phyloP scores from a whole-genome alignment of 2,888 invertebrate species.

The Drosophila picticornis region DNA sequence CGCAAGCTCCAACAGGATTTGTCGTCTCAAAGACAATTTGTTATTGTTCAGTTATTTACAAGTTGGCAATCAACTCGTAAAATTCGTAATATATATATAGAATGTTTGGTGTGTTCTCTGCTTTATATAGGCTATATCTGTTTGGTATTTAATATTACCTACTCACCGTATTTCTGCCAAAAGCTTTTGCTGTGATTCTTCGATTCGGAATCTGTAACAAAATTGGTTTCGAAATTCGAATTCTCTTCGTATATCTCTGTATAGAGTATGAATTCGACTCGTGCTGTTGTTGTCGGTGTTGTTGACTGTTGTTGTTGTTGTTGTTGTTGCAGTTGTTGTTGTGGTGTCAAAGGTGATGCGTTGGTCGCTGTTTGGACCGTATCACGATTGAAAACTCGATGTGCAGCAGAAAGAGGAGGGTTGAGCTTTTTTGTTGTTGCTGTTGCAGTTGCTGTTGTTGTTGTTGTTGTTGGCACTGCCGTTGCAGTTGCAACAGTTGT shows the following conservation, averaged over 20 bases:
- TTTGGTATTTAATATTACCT: constrained; percentile 65
- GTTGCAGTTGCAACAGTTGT: constrained; percentile 37
- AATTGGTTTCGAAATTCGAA: constrained; percentile 38
- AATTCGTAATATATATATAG: neutral
- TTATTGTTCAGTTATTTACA: neutral
- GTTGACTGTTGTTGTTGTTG: constrained; percentile 47
- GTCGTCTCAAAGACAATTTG: neutral
- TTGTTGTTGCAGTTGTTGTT: constrained; percentile 41
- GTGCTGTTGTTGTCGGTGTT: constrained; percentile 54
- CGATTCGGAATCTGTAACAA: constrained; percentile 9
- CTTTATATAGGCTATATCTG: neutral
- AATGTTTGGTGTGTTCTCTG: neutral
- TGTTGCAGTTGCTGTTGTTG: constrained; percentile 16
- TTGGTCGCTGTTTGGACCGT: constrained; percentile 64
- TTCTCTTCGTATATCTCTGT: constrained; percentile 75
- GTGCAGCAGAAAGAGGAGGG: constrained; percentile 55
- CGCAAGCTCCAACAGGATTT: neutral
- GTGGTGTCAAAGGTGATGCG: constrained; percentile 74
- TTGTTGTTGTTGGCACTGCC: constrained; percentile 34
- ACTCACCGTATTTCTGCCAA: constrained; percentile 84
- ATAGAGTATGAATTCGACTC: constrained; percentile 74
- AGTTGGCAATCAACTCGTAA: neutral
- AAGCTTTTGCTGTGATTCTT: constrained; percentile 57
- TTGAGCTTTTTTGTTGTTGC: constrained; percentile 31
- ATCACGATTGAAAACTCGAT: constrained; percentile 79